phyloP scores from a whole-genome alignment of 2,113 vertebrate species.

The Nothocercus nigrocapillus region DNA sequence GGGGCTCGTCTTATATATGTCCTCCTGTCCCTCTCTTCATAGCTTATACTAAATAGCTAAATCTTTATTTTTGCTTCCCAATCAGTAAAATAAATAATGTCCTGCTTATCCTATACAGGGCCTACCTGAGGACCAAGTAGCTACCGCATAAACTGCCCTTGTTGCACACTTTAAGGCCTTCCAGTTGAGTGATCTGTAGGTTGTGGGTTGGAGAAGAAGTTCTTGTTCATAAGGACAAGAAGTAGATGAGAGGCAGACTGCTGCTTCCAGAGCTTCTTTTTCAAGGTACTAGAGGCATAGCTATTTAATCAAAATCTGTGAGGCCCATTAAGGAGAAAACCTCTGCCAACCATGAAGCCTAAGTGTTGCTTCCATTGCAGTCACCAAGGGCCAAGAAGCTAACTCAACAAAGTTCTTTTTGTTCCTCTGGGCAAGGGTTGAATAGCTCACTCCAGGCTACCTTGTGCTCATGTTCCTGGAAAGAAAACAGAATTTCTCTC shows the following conservation, averaged over 20 bases:
- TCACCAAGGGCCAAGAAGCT: neutral
- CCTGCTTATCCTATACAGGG: neutral
- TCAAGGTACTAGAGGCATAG: neutral
- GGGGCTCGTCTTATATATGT: neutral
- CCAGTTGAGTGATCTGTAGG: neutral
- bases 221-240: neutral
- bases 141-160: neutral
- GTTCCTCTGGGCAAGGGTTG: neutral
- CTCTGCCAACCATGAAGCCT: neutral
- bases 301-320: neutral
- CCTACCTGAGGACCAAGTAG: neutral
- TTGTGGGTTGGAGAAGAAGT: no score
- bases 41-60: neutral
- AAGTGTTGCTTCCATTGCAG: neutral
- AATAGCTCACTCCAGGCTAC: neutral
- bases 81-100: neutral
- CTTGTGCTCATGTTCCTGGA: neutral
- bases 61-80: neutral
- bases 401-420: neutral
- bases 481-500: neutral
- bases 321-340: neutral
- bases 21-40: neutral
- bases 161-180: neutral
- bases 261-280: neutral
- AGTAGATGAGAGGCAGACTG: neutral